Percentiles rank a stretch among this genome's conserved stretches.
Evolutionary conservation across 2,888 invertebrate genomes (phyloP).

Genomic region (Mythimna lalbum): DNA sequence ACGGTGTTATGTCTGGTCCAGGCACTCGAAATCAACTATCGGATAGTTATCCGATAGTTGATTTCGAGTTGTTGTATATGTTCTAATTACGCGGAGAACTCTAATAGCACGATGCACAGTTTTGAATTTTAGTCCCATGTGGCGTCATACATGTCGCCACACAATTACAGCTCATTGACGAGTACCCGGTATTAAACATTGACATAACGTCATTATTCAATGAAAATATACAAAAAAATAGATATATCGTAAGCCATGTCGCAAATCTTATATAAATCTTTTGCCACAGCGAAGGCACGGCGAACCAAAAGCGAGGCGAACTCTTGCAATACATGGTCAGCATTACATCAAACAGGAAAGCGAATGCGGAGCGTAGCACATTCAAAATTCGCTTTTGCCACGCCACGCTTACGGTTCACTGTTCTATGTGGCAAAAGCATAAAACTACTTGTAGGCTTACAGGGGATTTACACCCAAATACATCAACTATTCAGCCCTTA

Average conservation of each 20-base stretch:
- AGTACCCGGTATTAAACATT: background rate
- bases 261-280: slow-evolving; percentile 27
- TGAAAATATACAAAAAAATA: slow-evolving; percentile 4
- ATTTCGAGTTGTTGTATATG: no score
- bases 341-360: slow-evolving; percentile 33
- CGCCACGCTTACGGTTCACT: slow-evolving; percentile 33
- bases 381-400: slow-evolving; percentile 25
- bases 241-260: slow-evolving; percentile 3
- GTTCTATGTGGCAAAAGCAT: slow-evolving; percentile 43
- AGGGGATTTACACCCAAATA: slow-evolving; percentile 13
- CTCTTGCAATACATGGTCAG: background rate
- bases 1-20: no score
- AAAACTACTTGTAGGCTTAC: slow-evolving; percentile 28
- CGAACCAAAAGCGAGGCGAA: slow-evolving; percentile 38
- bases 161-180: background rate
- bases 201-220: slow-evolving; percentile 14
- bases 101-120: no score
- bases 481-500: slow-evolving; percentile 1
- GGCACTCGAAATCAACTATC: no score
- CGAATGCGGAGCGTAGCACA: slow-evolving; percentile 30
- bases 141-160: no score
- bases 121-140: no score
- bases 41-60: no score
- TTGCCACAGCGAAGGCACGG: slow-evolving; percentile 47
- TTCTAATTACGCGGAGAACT: no score